Evolutionary conservation across 2,888 invertebrate genomes (phyloP).

Genomic region (Torymus texanus): DNA sequence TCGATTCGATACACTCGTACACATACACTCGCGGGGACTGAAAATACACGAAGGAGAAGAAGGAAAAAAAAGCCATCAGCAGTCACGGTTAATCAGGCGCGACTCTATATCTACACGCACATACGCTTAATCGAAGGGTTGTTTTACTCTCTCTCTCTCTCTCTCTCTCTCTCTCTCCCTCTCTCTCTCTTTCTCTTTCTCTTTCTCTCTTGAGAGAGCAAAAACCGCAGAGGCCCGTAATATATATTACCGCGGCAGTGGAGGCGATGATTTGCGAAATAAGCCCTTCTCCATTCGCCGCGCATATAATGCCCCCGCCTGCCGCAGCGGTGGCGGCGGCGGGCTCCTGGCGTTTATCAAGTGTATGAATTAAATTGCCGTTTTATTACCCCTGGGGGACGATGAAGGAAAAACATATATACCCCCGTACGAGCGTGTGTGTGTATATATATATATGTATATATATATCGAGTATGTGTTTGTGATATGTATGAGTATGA

Average conservation of each 20-base stretch:
- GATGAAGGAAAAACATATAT: slow-evolving; percentile 55
- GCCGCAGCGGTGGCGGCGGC: not conserved
- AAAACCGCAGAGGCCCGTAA: slow-evolving; percentile 22
- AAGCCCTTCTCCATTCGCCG: slow-evolving; percentile 65
- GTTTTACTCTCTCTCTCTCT: not conserved
- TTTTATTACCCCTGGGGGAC: slow-evolving; percentile 72
- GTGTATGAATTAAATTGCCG: slow-evolving; percentile 75
- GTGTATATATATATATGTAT: too few species aligned
- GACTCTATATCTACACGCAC: not conserved
- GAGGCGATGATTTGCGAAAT: slow-evolving; percentile 72
- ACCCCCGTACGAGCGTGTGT: too few species aligned
- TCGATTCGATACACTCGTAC: not conserved
- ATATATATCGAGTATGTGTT: too few species aligned
- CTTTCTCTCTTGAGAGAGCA: too few species aligned
- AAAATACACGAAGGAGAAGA: not conserved
- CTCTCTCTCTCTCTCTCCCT: too few species aligned
- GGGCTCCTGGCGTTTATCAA: slow-evolving; percentile 70
- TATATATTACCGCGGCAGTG: slow-evolving; percentile 59
- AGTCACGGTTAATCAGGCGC: slow-evolving; percentile 6
- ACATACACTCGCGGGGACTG: not conserved
- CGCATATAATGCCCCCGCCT: slow-evolving; percentile 55
- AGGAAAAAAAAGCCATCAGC: not conserved
- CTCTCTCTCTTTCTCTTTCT: too few species aligned
- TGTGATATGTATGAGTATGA: too few species aligned
- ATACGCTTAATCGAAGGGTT: slow-evolving; percentile 5